Conservation (phyloP, 2,888 invertebrate genomes). For the Labia minor region DNA sequence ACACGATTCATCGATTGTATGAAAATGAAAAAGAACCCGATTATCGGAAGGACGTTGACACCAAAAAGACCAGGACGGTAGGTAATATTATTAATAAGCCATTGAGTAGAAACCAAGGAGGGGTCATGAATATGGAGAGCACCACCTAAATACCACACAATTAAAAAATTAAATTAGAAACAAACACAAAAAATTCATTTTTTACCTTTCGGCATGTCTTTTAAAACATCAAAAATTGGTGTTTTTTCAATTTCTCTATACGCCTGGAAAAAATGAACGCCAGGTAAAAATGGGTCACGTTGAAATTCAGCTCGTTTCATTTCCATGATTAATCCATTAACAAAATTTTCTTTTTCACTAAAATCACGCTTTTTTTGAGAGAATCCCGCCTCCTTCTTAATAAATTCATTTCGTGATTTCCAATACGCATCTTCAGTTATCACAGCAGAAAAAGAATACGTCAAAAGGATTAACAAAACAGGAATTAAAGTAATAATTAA, state of each 20-base stretch:
- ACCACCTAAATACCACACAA: no score
- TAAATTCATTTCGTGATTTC: neutral
- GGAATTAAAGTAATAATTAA: no score
- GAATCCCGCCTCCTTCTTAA: neutral
- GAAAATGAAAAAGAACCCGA: constrained; percentile 29
- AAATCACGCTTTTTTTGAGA: no score
- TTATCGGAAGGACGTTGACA: constrained; percentile 23
- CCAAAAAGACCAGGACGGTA: constrained; percentile 30
- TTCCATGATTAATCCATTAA: neutral
- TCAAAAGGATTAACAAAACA: no score
- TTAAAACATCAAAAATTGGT: neutral
- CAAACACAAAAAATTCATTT: no score
- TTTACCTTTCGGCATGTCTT: neutral
- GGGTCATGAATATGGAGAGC: constrained; percentile 32
- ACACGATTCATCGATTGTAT: constrained; percentile 24
- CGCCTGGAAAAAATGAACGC: neutral
- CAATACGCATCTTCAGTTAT: neutral
- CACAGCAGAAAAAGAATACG: neutral
- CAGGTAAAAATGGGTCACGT: neutral
- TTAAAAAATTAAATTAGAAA: no score
- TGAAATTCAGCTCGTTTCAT: neutral
- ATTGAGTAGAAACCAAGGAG: constrained; percentile 29
- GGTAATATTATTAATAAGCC: constrained; percentile 29
- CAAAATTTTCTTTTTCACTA: neutral
- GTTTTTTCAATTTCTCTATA: neutral